A percentile compares a stretch with the other conserved stretches of the same genome.
Conservation (phyloP, 2,113 vertebrate species). For the Tiliqua scincoides region DNA sequence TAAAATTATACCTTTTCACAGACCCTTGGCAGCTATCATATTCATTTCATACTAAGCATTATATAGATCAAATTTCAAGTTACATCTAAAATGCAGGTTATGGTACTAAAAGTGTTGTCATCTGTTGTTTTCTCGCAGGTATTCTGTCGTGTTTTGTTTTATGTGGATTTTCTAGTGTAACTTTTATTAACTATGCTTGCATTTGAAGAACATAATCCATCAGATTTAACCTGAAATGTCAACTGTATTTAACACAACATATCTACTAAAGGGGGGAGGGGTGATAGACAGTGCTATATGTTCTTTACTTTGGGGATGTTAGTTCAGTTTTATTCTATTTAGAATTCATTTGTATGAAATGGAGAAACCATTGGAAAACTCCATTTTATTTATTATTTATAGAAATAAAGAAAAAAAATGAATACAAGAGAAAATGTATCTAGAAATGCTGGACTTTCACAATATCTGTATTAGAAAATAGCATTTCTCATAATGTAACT, state of each 20-base stretch:
- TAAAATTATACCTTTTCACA: slow-evolving; percentile 18
- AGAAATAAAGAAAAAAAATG: not conserved
- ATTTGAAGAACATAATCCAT: not conserved
- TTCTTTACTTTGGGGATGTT: not conserved
- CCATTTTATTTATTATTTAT: not conserved
- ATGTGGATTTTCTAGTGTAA: not conserved
- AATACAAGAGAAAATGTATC: not conserved
- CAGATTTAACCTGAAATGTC: not conserved
- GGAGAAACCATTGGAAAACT: too few species aligned
- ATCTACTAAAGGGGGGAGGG: not conserved
- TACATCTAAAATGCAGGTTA: not conserved
- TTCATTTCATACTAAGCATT: not conserved
- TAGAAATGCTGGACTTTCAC: not conserved
- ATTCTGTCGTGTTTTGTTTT: not conserved
- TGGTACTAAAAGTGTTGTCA: not conserved
- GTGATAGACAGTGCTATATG: not conserved
- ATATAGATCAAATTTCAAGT: slow-evolving; percentile 3
- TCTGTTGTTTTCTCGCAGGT: not conserved
- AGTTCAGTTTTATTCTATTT: not conserved
- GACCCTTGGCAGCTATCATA: not conserved
- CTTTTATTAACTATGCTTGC: not conserved
- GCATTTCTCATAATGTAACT: too few species aligned
- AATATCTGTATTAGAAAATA: not conserved
- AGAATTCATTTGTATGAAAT: too few species aligned
- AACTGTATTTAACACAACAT: not conserved